A percentile compares a stretch with the other conserved stretches of the same genome.
These are phyloP conservation scores for Zygaena filipendulae DNA, from an alignment of 2,888 invertebrate species.

Conservation along the genomic window DNA sequence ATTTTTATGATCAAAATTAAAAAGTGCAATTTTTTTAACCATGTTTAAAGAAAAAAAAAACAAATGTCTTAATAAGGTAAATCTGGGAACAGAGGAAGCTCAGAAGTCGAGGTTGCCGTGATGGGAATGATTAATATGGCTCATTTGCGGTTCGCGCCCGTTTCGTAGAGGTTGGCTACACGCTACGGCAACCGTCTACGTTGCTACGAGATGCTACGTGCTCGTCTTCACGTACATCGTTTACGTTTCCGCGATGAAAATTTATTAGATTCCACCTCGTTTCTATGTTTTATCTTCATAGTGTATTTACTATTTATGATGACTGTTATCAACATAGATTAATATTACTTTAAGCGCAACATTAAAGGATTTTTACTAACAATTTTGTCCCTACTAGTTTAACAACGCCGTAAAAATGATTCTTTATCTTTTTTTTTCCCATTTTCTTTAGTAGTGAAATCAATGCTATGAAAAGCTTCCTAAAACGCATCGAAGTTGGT, in stretches of 20 bases:
- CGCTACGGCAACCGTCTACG: slow-evolving; percentile 29
- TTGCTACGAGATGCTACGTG: slow-evolving; percentile 48
- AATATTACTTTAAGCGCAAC: too few species aligned
- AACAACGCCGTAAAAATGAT: too few species aligned
- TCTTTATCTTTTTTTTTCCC: too few species aligned
- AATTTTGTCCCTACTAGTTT: too few species aligned
- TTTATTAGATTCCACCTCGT: slow-evolving; percentile 61
- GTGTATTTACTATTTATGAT: slow-evolving; percentile 39
- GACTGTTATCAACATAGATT: background rate
- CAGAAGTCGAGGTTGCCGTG: slow-evolving; percentile 56
- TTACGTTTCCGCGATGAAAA: slow-evolving; percentile 59
- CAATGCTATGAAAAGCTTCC: too few species aligned
- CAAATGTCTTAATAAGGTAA: slow-evolving; percentile 40
- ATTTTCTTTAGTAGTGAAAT: too few species aligned
- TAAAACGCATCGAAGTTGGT: too few species aligned
- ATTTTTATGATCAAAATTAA: too few species aligned
- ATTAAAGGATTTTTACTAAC: too few species aligned
- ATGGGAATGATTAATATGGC: slow-evolving; percentile 64
- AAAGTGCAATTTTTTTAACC: slow-evolving; percentile 1
- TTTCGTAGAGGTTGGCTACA: slow-evolving; percentile 25
- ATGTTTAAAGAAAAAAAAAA: slow-evolving; percentile 24
- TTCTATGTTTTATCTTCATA: slow-evolving; percentile 60
- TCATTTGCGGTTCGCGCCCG: slow-evolving; percentile 57
- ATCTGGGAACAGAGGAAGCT: slow-evolving; percentile 52
- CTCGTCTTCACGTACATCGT: slow-evolving; percentile 57